A percentile compares a stretch with the other conserved stretches of the same genome.
These are phyloP conservation scores for Nemotelus nigrinus DNA, from an alignment of 2,888 invertebrate genomes.

Conservation along the genomic window DNA sequence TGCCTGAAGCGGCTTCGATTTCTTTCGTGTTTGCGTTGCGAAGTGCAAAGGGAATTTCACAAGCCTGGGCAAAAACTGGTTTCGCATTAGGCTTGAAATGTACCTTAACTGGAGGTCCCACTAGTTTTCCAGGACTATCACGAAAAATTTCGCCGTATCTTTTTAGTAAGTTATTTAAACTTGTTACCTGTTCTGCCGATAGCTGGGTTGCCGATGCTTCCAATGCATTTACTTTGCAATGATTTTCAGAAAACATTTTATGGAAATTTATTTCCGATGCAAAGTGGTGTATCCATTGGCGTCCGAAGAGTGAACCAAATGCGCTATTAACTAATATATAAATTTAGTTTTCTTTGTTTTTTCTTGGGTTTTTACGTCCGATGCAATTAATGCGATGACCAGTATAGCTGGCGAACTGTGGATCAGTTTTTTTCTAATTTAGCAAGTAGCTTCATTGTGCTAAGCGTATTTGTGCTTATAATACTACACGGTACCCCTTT, in stretches of 20 bases:
- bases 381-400: slow-evolving; percentile 8
- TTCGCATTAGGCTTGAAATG: slow-evolving; percentile 9
- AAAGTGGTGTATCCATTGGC: slow-evolving; percentile 16
- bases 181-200: neutral
- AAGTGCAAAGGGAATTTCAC: slow-evolving; percentile 25
- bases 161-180: neutral
- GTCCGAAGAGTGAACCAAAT: slow-evolving; percentile 18
- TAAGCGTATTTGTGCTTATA: neutral
- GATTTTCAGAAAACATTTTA: neutral
- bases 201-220: neutral
- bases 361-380: neutral
- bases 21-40: slow-evolving; percentile 2
- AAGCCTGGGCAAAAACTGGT: slow-evolving; percentile 43
- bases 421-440: neutral
- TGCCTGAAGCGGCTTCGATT: slow-evolving; percentile 44
- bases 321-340: neutral
- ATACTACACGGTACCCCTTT: neutral
- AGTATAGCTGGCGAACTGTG: slow-evolving; percentile 2
- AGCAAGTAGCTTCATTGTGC: neutral
- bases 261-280: neutral
- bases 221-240: neutral
- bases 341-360: neutral
- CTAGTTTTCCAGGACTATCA: neutral
- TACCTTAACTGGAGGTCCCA: neutral
- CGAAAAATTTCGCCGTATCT: neutral